Base-by-base conservation (phyloP, 92 coral and sea anemone genomes). In the Virgularia gustaviana region DNA sequence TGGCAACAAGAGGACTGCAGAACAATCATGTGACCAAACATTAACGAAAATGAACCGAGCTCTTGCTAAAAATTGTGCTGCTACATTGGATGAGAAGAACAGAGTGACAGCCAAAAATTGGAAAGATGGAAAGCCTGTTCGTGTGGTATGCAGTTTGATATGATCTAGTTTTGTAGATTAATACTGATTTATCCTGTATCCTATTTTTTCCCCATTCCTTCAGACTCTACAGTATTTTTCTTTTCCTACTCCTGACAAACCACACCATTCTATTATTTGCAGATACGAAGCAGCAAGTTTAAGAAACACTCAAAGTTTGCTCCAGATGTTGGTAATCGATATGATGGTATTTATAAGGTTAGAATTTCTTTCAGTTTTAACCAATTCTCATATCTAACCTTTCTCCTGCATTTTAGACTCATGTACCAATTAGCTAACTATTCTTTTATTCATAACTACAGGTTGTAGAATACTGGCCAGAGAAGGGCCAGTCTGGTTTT, bases 11-110 rank as follows among this genome's bases (percentile, higher is more conserved):
- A 75, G 99, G 53, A 94, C 99, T 44, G 99, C 99, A 9, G 96
- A 89, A 36, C 99, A 94, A 77, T 89, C 99, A n/a, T 94, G 99
- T 83, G 96, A 94, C 75, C 99, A 94, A 75, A 90, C 85, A n/a
- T 79, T 94, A 24, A 89, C 99, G 1, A 94, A 89, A 73, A 94
- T 87, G 99, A 94, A 94, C 74, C 87, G 96, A 55, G 98, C 98
- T 24, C 85, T 92, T 6, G 98, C 98, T 3, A 80, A 77, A 39
- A 89, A 87, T 72, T 92, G 98, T 71, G 94, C 96, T 23, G 96
- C 86, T 18, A 78, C 98, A 11, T 74, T 92, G n/a, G 88, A 80
- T 61, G 98, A 89, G 54, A 92, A 92, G 78, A 79, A 83, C 23
- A 95, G 96, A 55, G 96, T 58, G 2, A 89, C 73, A 49, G 96